Percentiles rank a stretch among this genome's conserved stretches.
Conservation (phyloP, 92 coral and sea anemone species). For the Siderastrea radians region DNA sequence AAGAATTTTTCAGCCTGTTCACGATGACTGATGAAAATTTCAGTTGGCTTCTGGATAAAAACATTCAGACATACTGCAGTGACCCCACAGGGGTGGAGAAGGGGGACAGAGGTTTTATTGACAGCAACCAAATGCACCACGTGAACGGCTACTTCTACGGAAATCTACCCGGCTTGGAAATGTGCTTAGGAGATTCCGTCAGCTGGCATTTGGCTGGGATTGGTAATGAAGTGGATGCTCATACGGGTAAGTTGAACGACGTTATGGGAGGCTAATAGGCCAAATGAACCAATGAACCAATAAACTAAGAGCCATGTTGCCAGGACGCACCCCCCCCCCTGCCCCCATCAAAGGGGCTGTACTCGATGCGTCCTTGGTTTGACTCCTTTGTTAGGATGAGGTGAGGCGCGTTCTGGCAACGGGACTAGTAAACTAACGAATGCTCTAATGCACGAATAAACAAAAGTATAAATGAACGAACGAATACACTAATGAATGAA, state of each 20-base stretch:
- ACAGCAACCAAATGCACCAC: conserved; percentile 93
- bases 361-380: too few species aligned
- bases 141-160: conserved; percentile 95
- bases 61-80: conserved; percentile 71
- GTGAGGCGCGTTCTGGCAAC: too few species aligned
- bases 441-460: not conserved
- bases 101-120: conserved; percentile 81
- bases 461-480: not conserved
- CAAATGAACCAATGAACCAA: too few species aligned
- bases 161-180: conserved; percentile 82
- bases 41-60: conserved; percentile 90
- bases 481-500: not conserved
- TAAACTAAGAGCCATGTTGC: too few species aligned
- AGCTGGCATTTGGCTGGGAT: conserved; percentile 94
- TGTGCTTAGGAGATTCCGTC: conserved; percentile 81
- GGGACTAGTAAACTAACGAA: not conserved
- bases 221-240: conserved; percentile 95
- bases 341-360: too few species aligned
- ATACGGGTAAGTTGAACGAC: conserved; percentile 72
- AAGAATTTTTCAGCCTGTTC: conserved; percentile 77
- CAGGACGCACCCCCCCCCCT: too few species aligned
- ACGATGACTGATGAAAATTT: conserved; percentile 90
- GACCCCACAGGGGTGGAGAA: conserved; percentile 44
- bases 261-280: too few species aligned
- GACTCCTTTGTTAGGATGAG: too few species aligned